Percentiles rank a stretch among this genome's conserved stretches.
phyloP scores from a whole-genome alignment of 2,113 vertebrate species.

The Nipponia nippon region DNA sequence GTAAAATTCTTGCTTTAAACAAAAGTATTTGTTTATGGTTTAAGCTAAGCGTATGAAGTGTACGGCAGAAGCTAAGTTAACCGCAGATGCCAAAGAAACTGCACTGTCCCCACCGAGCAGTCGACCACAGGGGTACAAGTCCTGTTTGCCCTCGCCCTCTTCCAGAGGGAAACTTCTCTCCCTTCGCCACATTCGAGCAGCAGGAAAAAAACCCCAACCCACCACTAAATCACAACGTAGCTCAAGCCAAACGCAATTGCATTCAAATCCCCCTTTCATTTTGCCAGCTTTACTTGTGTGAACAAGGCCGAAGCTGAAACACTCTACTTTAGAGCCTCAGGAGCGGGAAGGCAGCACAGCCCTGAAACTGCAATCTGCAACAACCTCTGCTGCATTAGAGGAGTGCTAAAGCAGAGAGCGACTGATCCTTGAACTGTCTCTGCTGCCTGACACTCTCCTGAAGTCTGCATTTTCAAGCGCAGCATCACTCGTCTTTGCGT shows the following conservation, averaged over 20 bases:
- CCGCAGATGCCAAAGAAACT: neutral
- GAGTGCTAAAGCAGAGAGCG: neutral
- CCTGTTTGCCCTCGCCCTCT: neutral
- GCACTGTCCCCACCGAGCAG: neutral
- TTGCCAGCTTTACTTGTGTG: neutral
- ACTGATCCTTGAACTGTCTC: neutral
- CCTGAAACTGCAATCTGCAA: accelerated
- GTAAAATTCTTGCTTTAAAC: slow-evolving; percentile 15
- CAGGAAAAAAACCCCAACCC: neutral
- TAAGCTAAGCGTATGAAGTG: accelerated
- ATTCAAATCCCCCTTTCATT: neutral
- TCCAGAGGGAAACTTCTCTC: neutral
- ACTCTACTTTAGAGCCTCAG: neutral
- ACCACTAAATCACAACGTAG: neutral
- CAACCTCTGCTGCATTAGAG: accelerated
- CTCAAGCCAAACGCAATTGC: neutral
- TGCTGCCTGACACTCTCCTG: neutral
- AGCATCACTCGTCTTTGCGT: neutral
- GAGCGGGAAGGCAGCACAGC: neutral
- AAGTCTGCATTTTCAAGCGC: neutral
- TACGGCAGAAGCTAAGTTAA: neutral
- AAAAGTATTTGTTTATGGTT: neutral
- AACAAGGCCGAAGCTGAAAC: neutral
- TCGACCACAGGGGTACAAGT: neutral
- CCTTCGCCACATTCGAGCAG: neutral